Base-by-base conservation (phyloP, 2,113 vertebrate species). In the Corythaixoides concolor region DNA sequence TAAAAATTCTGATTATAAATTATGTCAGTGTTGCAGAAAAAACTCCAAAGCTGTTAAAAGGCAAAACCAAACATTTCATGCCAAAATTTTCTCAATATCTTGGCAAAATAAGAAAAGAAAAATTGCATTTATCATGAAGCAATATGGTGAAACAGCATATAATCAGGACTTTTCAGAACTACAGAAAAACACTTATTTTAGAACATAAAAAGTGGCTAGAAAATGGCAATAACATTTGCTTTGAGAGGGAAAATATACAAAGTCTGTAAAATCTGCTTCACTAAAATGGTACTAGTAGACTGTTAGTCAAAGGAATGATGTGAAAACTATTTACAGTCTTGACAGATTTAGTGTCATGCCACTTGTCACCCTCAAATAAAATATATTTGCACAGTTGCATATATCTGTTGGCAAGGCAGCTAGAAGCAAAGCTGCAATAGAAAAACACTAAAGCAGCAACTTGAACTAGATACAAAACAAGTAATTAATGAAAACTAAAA, bases 401-500 rank as follows among this genome's bases (percentile, higher is more conserved):
- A 5, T 22, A 43, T 70, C 41, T 58, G 21, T 47, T 95, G 78
- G 76, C 49, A 95, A 76, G 79, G 88, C 45, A 84, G 74, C 28
- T 14, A 85, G 62, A 93, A 52, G 30, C 53, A 76, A 80, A 78
- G 35, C 41, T 88, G 62, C 53, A 66, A 45, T 0, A 67, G 72
- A 50, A 55, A 93, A 86, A 35, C 14, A 22, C 11, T 33, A 69
- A 73, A 33, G 20, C 47, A 88, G 70, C 37, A 95, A 89, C 18
- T 66, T 59, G 66, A 12, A 72, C 20, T 58, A 78, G 62, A 91
- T 47, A 72, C 20, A 72, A 94, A 85, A 15, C n/a, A 85, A 81
- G 70, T 59, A 97, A 98, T 96, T 93, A 95, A 52, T 16, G 62
- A 60, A 81, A 95, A 82, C 12, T 26, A 92, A 81, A 79, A 14